Evolutionary conservation across 2,113 vertebrate species (phyloP), one percentile per base, ranked within the genome.

Genomic region (Phaetusa simplex): DNA sequence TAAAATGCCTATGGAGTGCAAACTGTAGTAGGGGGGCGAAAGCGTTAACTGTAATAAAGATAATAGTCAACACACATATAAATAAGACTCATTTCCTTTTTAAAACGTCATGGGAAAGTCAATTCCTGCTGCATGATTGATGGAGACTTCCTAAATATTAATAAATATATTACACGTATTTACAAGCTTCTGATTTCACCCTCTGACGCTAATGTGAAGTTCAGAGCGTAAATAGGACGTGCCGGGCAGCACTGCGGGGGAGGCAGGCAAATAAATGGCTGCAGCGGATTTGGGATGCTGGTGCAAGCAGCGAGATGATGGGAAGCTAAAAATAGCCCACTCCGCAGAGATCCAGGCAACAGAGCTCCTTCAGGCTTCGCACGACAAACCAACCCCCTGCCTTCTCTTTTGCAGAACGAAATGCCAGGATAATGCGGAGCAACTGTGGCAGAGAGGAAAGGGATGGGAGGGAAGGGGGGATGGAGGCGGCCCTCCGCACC

Each of bases 161-260:
- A 98, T 97, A 98, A 96, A 96, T 98, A 98, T 97, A 95, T 91
- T 98, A 98, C 97, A 98, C 23, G 6, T 98, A 98, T 98, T 97
- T 98, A 98, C 98, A 98, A 92, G 52, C 67, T 86, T 90, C 93
- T 52, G 90, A 52, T 93, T 92, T 91, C 59, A 58, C 77, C 81
- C 94, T 95, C 83, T 27, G 81, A 92, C 0, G 80, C 56, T 72
- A 65, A 59, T 0, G 67, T 27, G 82, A 92, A 49, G 78, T 38
- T 79, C 86, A 36, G 91, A 40, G 64, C 1, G 5, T 47, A 45
- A 67, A 3, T 5, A 92, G 93, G 89, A 70, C 38, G 6, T 8
- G 67, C 74, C 12, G 62, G 49, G 79, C 61, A 77, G 92, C 74
- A 55, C 93, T 7, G 15, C 14, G 9, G 91, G 67, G 45, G 32